phyloP scores from a whole-genome alignment of 2,888 invertebrate species.

The Noctua pronuba region DNA sequence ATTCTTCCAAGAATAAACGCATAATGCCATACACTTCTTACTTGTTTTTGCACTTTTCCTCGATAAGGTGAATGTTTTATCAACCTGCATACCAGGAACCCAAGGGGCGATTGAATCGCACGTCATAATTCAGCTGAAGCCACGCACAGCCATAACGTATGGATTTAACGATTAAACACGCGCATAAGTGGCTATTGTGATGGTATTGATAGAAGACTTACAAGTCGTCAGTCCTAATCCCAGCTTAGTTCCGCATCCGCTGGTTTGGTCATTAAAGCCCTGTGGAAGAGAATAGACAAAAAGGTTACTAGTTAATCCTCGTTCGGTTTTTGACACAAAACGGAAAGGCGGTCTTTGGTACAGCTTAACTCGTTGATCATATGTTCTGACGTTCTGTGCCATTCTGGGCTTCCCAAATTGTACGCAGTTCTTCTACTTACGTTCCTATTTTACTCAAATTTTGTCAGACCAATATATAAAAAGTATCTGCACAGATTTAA shows the following conservation, averaged over 20 bases:
- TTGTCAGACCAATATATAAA: not conserved
- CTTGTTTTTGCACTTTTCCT: conserved; percentile 10
- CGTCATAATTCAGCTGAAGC: conserved; percentile 44
- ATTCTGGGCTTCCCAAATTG: not conserved
- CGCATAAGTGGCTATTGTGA: conserved; percentile 53
- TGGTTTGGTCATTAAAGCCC: conserved; percentile 16
- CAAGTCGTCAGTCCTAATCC: conserved; percentile 14
- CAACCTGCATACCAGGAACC: conserved; percentile 41
- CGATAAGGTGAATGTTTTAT: conserved; percentile 19
- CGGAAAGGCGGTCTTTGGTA: not conserved
- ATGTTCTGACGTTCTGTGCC: not conserved
- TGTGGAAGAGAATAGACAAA: not conserved
- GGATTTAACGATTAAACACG: conserved; percentile 47
- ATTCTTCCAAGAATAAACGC: not conserved
- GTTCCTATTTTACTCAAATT: too few relatives aligned
- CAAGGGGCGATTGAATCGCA: conserved; percentile 45
- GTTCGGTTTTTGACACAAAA: not conserved
- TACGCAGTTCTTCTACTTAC: not conserved
- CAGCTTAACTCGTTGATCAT: not conserved
- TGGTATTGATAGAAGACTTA: conserved; percentile 38
- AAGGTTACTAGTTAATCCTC: not conserved
- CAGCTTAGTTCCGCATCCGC: conserved; percentile 24
- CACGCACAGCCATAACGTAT: conserved; percentile 32
- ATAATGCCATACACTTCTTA: conserved; percentile 4
- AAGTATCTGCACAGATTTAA: not conserved